A percentile compares a stretch with the other conserved stretches of the same genome.
phyloP scores from a whole-genome alignment of 2,888 invertebrate species.

The Coenonympha glycerion region DNA sequence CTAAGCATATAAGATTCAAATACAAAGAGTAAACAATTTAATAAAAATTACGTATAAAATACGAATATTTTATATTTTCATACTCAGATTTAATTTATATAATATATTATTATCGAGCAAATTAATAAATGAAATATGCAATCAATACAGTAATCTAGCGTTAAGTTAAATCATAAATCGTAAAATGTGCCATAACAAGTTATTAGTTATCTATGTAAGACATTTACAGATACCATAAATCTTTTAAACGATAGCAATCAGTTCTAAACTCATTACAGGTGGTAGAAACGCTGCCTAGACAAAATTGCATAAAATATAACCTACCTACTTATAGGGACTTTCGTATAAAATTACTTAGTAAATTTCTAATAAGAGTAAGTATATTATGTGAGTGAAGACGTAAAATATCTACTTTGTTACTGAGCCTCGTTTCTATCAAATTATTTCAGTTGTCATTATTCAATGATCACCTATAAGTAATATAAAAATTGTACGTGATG shows the following conservation, averaged over 20 bases:
- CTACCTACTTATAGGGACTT: no score
- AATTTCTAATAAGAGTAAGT: no score
- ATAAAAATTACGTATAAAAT: not conserved
- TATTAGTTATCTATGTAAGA: constrained; percentile 10
- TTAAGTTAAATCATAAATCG: constrained; percentile 5
- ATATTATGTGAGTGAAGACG: no score
- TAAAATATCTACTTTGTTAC: no score
- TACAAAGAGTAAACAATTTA: no score
- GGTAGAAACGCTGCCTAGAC: constrained; percentile 10
- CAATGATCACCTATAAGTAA: no score
- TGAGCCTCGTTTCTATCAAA: no score
- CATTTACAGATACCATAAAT: constrained; percentile 21
- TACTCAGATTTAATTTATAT: no score
- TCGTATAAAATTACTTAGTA: no score
- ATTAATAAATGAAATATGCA: not conserved
- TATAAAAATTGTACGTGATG: no score
- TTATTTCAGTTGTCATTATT: no score
- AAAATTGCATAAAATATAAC: constrained; percentile 8
- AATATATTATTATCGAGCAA: not conserved
- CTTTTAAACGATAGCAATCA: constrained; percentile 18
- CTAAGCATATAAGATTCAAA: no score
- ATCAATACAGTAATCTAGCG: not conserved
- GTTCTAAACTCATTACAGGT: constrained; percentile 12
- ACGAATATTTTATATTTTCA: not conserved
- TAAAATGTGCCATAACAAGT: not conserved